A percentile compares a stretch with the other conserved stretches of the same genome.
Conservation (phyloP, 2,888 invertebrate species). For the Ochropleura leucogaster region DNA sequence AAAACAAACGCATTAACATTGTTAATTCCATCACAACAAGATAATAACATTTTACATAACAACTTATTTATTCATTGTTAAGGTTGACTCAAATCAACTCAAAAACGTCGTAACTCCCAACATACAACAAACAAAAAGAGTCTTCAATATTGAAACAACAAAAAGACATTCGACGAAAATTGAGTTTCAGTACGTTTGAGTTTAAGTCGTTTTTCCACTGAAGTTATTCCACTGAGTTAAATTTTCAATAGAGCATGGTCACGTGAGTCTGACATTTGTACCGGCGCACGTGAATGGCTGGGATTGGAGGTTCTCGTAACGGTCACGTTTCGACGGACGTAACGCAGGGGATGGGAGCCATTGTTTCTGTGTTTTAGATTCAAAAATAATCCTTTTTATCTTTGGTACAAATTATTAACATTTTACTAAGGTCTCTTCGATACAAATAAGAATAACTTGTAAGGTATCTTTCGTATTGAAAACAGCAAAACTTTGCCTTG, state of each 20-base stretch:
- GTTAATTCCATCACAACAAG: conserved; percentile 4
- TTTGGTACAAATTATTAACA: neutral
- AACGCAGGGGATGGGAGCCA: conserved; percentile 21
- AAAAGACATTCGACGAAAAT: neutral
- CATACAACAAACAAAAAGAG: neutral
- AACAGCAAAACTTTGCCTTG: conserved; percentile 2
- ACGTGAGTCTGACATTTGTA: conserved; percentile 50
- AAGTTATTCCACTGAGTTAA: conserved; percentile 10
- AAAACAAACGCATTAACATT: neutral
- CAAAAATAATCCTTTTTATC: conserved; percentile 12
- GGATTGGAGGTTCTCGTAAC: conserved; percentile 30
- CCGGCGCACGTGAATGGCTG: conserved; percentile 36
- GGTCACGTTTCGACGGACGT: conserved; percentile 47
- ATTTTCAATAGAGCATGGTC: conserved; percentile 43
- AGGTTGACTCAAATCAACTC: neutral
- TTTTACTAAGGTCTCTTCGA: neutral
- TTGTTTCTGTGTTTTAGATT: conserved; percentile 29
- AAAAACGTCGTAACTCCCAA: conserved; percentile 4
- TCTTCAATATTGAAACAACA: neutral
- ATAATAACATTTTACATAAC: conserved; percentile 19
- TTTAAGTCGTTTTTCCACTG: conserved; percentile 15
- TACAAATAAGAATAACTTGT: conserved; percentile 2
- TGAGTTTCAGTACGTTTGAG: neutral
- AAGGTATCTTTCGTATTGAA: neutral
- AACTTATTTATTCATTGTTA: conserved; percentile 16